Percentiles rank a stretch among this genome's conserved stretches.
Conservation (phyloP, 1,140 invertebrate genomes). For the Pectinophora gossypiella region DNA sequence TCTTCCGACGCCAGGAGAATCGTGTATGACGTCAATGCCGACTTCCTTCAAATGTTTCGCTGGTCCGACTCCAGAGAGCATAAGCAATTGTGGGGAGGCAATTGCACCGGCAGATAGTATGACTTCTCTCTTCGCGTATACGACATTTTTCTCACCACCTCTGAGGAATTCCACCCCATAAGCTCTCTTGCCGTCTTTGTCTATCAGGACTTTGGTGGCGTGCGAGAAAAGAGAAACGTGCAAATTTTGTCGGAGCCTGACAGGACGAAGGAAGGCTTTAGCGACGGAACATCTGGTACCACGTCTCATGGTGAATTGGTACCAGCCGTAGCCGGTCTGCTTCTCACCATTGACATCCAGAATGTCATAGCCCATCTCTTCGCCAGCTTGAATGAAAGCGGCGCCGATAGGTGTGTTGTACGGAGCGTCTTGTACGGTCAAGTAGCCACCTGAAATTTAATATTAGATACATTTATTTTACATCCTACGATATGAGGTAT, state of each 20-base stretch:
- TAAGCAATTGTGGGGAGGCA: conserved; percentile 86
- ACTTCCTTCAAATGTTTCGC: conserved; percentile 80
- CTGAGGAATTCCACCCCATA: conserved; percentile 87
- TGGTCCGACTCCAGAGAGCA: conserved; percentile 91
- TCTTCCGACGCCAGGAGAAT: conserved; percentile 85
- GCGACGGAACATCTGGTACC: conserved; percentile 86
- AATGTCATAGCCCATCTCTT: conserved; percentile 93
- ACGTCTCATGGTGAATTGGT: conserved; percentile 88
- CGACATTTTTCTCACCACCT: conserved; percentile 79
- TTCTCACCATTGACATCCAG: conserved; percentile 85
- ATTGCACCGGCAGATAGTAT: conserved; percentile 87
- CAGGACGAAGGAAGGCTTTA: conserved; percentile 88
- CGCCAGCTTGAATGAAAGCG: conserved; percentile 91
- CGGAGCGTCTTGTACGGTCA: conserved; percentile 87
- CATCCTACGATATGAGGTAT: too few species aligned
- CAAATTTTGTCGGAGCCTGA: conserved; percentile 82
- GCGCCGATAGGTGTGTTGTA: conserved; percentile 87
- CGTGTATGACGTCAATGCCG: conserved; percentile 80
- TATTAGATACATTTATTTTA: too few species aligned
- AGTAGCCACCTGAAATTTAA: conserved; percentile 82
- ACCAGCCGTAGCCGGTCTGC: conserved; percentile 88
- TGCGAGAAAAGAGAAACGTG: conserved; percentile 85
- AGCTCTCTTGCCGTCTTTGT: conserved; percentile 81
- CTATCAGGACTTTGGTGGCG: conserved; percentile 85
- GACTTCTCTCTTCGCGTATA: conserved; percentile 85